These are phyloP conservation scores for Poecilia picta DNA, from an alignment of 2,797 vertebrate genomes.

Conservation along the genomic window DNA sequence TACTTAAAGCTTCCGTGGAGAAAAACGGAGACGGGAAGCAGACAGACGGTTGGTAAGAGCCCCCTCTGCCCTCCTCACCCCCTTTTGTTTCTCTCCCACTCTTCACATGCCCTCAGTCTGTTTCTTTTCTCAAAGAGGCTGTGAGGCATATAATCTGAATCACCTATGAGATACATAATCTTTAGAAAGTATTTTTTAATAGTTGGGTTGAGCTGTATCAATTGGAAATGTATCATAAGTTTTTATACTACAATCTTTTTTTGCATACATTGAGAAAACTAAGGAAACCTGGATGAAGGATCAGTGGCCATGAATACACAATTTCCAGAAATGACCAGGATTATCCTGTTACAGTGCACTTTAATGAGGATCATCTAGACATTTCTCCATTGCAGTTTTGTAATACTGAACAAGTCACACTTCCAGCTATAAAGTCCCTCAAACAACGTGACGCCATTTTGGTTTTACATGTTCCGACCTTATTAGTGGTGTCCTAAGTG, in stretches of 20 bases:
- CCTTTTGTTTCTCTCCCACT: constrained; percentile 20
- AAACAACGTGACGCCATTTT: no score
- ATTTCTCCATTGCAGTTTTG: no score
- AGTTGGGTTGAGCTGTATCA: background rate
- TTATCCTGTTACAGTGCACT: background rate
- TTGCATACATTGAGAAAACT: background rate
- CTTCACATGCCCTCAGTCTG: constrained; percentile 31
- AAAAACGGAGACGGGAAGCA: constrained; percentile 55
- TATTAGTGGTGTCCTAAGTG: background rate
- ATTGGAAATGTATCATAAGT: background rate
- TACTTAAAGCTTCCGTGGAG: constrained; percentile 57
- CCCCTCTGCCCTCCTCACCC: background rate
- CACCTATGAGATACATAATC: constrained; percentile 29
- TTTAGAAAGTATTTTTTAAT: constrained; percentile 28
- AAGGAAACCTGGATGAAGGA: background rate
- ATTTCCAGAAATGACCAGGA: background rate
- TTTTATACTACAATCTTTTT: background rate
- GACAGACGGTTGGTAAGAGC: constrained; percentile 38
- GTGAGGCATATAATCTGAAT: constrained; percentile 35
- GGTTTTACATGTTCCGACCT: no score
- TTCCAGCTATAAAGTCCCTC: no score
- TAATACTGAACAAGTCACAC: no score
- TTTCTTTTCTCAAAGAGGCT: constrained; percentile 29
- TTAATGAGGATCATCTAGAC: no score
- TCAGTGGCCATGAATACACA: background rate